Conservation (phyloP, 1,140 invertebrate genomes). For the Ostrea edulis region DNA sequence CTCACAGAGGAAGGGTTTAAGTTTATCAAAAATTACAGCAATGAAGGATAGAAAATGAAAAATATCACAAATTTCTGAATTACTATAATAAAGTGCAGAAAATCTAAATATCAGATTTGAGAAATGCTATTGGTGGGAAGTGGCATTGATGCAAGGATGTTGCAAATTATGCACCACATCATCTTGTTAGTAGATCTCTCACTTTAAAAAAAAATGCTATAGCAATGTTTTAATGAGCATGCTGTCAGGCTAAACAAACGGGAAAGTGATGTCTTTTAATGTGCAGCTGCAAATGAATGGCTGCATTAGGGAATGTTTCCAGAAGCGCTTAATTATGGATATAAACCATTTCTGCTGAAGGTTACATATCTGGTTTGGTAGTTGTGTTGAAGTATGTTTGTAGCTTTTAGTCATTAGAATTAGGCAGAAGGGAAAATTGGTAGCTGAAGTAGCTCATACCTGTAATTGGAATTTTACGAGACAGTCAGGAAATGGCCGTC, state of each 20-base stretch:
- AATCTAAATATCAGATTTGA: neutral
- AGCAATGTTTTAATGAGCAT: conserved; percentile 15
- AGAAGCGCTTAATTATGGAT: neutral
- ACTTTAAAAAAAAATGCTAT: conserved; percentile 6
- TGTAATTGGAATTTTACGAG: conserved; percentile 28
- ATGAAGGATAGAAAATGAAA: too few species aligned
- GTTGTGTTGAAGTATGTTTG: neutral
- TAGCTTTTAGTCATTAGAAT: conserved; percentile 31
- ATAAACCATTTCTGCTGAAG: neutral
- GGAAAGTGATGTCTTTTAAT: conserved; percentile 24
- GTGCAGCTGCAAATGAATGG: conserved; percentile 5
- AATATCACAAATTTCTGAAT: too few species aligned
- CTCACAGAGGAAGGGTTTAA: too few species aligned
- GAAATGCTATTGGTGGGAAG: neutral
- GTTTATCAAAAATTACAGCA: too few species aligned
- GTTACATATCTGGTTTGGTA: neutral
- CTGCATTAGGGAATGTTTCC: neutral
- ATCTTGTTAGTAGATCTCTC: neutral
- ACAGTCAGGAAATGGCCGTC: neutral
- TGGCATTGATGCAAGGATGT: neutral
- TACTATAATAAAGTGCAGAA: too few species aligned
- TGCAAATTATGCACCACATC: neutral
- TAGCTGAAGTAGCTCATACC: neutral
- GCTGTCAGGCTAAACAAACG: neutral
- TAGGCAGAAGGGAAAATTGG: neutral